Conservation (phyloP, 2,888 invertebrate species). For the Leptothorax acervorum region DNA sequence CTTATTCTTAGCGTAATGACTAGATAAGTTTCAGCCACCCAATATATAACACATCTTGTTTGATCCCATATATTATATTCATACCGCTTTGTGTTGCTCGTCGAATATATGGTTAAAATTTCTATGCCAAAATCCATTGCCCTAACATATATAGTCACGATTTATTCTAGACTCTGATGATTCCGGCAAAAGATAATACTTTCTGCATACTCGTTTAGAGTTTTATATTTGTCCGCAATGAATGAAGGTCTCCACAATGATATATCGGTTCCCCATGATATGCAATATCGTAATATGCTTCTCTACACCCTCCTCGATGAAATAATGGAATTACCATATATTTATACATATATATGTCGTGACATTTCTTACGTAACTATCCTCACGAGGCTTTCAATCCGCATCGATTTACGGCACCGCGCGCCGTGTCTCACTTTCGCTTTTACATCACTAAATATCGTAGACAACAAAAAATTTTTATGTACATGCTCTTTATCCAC, state of each 20-base stretch:
- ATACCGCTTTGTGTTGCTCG: conserved; percentile 74
- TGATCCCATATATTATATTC: conserved; percentile 83
- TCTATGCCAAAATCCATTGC: conserved; percentile 81
- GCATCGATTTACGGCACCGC: not conserved
- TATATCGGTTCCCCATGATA: conserved; percentile 67
- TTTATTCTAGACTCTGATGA: conserved; percentile 45
- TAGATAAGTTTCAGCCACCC: conserved; percentile 84
- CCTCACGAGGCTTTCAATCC: conserved; percentile 42
- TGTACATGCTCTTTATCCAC: conserved; percentile 24
- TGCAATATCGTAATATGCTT: conserved; percentile 68
- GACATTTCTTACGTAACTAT: conserved; percentile 57
- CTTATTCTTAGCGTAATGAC: conserved; percentile 83
- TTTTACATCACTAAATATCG: conserved; percentile 25
- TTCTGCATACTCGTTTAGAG: conserved; percentile 50
- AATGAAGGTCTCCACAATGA: conserved; percentile 57
- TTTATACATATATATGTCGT: conserved; percentile 50
- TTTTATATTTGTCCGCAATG: conserved; percentile 40
- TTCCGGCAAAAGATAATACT: conserved; percentile 45
- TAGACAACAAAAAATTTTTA: conserved; percentile 32
- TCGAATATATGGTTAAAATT: conserved; percentile 79
- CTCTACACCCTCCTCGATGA: conserved; percentile 26
- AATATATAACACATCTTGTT: conserved; percentile 81
- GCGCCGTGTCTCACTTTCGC: not conserved
- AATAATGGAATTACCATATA: conserved; percentile 40
- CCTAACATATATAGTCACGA: conserved; percentile 37